A percentile compares a stretch with the other conserved stretches of the same genome.
phyloP scores from a whole-genome alignment of 2,797 vertebrate genomes.

The Malurus leucopterus region DNA sequence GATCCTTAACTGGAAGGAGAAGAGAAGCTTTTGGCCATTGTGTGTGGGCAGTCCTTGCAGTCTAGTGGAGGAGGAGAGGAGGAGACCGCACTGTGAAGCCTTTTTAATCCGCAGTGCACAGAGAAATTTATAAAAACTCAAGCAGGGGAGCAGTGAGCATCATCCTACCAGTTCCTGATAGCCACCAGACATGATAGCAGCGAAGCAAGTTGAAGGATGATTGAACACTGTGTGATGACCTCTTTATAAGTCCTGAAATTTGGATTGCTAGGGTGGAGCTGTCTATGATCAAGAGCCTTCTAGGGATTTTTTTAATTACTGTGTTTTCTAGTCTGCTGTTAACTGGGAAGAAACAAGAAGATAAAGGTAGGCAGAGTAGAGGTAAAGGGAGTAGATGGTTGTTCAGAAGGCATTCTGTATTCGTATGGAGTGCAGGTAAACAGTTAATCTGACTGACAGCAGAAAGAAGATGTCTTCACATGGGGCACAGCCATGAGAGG shows the following conservation, averaged over 20 bases:
- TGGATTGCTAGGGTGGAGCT: neutral
- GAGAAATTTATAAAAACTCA: neutral
- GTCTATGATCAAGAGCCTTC: neutral
- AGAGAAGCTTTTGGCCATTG: neutral
- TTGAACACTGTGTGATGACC: neutral
- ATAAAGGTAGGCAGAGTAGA: neutral
- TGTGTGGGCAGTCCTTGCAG: neutral
- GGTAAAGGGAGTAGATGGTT: neutral
- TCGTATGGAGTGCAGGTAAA: neutral
- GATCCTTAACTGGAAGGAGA: neutral
- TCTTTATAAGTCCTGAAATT: neutral
- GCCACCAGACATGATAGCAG: neutral
- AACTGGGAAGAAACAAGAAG: neutral
- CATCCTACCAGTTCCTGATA: neutral
- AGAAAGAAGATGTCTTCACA: neutral
- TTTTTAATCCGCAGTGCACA: neutral
- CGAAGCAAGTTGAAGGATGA: neutral
- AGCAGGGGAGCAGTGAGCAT: neutral
- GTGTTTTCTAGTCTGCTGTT: neutral
- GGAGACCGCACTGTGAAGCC: neutral
- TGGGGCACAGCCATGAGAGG: neutral
- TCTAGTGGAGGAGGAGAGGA: neutral
- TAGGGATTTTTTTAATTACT: neutral
- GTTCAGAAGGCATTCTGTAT: neutral
- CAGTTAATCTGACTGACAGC: neutral